A percentile compares a stretch with the other conserved stretches of the same genome.
Conservation (phyloP, 2,797 vertebrate species). For the Aulostomus chinensis region DNA sequence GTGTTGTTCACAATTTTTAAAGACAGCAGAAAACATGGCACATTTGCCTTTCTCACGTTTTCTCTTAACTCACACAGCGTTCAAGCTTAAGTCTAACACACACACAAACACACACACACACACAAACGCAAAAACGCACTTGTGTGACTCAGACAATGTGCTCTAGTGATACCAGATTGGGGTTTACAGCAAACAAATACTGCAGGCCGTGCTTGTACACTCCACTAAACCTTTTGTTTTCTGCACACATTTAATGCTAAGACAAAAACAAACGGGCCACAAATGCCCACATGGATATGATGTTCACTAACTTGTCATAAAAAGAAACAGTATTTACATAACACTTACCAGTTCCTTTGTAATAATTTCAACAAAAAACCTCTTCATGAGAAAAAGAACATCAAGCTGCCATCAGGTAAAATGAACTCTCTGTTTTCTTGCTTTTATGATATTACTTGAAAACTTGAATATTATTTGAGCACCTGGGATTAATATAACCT, state of each 20-base stretch:
- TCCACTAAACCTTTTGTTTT: slow-evolving; percentile 59
- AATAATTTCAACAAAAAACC: too few species aligned
- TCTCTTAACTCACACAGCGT: slow-evolving; percentile 25
- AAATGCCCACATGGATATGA: slow-evolving; percentile 20
- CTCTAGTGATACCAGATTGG: slow-evolving; percentile 60
- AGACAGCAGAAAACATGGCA: slow-evolving; percentile 19
- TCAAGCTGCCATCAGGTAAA: too few species aligned
- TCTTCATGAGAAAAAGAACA: too few species aligned
- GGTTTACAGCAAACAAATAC: slow-evolving; percentile 60
- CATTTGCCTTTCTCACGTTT: slow-evolving; percentile 35
- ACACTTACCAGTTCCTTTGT: too few species aligned
- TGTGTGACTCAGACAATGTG: slow-evolving; percentile 56
- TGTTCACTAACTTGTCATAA: too few species aligned
- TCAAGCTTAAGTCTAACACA: slow-evolving; percentile 26
- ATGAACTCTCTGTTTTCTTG: too few species aligned
- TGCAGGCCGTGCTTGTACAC: slow-evolving; percentile 60
- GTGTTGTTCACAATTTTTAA: slow-evolving; percentile 30
- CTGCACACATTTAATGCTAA: slow-evolving; percentile 39
- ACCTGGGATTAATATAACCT: slow-evolving; percentile 22
- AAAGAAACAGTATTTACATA: too few species aligned
- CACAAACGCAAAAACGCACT: slow-evolving; percentile 23
- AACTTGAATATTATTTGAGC: not conserved
- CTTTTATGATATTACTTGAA: too few species aligned
- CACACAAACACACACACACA: slow-evolving; percentile 12
- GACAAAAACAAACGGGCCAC: slow-evolving; percentile 33